These are phyloP conservation scores for Diadegma fenestrale DNA, from an alignment of 2,888 invertebrate genomes.

Conservation along the genomic window DNA sequence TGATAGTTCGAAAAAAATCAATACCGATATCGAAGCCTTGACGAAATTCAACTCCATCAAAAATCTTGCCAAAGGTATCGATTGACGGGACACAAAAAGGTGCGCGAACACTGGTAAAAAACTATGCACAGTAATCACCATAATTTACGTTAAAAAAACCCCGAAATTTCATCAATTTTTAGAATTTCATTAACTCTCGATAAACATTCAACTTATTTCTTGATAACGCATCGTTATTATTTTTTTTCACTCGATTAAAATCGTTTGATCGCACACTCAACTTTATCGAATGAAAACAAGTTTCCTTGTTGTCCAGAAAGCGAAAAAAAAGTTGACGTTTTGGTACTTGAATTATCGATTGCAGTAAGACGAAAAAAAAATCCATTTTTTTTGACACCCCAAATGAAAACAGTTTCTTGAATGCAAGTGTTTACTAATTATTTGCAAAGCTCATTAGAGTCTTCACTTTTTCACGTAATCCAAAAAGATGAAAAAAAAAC, in stretches of 20 bases:
- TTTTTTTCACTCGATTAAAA: no score
- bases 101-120: conserved; percentile 62
- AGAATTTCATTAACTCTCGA: not conserved
- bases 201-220: not conserved
- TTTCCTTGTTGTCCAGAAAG: not conserved
- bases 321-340: not conserved
- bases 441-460: not conserved
- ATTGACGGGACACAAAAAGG: conserved; percentile 68
- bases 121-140: conserved; percentile 62
- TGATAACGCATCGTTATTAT: no score
- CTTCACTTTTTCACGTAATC: not conserved
- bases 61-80: conserved; percentile 64
- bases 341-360: not conserved
- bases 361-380: not conserved
- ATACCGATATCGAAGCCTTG: conserved; percentile 45
- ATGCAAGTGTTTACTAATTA: not conserved
- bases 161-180: not conserved
- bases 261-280: no score
- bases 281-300: not conserved
- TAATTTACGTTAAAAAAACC: conserved; percentile 53
- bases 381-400: not conserved
- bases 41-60: conserved; percentile 55
- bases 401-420: not conserved
- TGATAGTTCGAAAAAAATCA: conserved; percentile 5
- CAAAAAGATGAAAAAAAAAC: not conserved